These are phyloP conservation scores for Chrysolina haemoptera DNA, from an alignment of 2,888 invertebrate species.

Conservation along the genomic window DNA sequence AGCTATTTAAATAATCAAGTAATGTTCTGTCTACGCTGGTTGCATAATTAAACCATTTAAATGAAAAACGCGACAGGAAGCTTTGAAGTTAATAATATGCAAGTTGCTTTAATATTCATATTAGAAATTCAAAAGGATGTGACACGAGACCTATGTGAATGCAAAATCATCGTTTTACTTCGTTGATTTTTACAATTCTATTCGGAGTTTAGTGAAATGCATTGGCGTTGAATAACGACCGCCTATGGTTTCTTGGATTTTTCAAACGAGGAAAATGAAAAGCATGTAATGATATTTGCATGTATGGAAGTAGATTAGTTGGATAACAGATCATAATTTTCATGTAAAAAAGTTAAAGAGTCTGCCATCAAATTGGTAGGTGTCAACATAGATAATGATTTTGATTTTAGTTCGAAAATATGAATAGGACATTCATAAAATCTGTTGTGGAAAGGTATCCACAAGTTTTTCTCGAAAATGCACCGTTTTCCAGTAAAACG, in stretches of 20 bases:
- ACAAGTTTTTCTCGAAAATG: too few relatives aligned
- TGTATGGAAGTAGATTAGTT: too few relatives aligned
- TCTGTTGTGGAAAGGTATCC: too few relatives aligned
- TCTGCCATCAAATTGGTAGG: too few relatives aligned
- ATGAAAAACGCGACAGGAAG: conserved; percentile 33
- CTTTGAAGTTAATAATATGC: conserved; percentile 30
- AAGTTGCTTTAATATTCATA: conserved; percentile 28
- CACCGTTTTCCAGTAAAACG: too few relatives aligned
- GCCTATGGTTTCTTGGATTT: background rate
- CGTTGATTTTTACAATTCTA: conserved; percentile 10
- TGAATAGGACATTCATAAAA: too few relatives aligned
- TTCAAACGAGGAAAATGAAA: too few relatives aligned
- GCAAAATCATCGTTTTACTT: conserved; percentile 20
- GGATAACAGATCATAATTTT: too few relatives aligned
- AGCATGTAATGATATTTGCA: too few relatives aligned
- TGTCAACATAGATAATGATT: too few relatives aligned
- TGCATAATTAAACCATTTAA: conserved; percentile 32
- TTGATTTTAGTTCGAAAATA: too few relatives aligned
- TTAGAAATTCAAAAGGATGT: conserved; percentile 32
- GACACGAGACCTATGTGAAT: conserved; percentile 22
- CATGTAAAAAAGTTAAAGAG: too few relatives aligned
- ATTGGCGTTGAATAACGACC: background rate
- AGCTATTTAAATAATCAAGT: conserved; percentile 28
- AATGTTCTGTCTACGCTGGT: conserved; percentile 18
- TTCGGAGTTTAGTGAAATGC: background rate